Evolutionary conservation across 2,113 vertebrate species (phyloP), one percentile per base, ranked within the genome.

Genomic region (Otus sunia): DNA sequence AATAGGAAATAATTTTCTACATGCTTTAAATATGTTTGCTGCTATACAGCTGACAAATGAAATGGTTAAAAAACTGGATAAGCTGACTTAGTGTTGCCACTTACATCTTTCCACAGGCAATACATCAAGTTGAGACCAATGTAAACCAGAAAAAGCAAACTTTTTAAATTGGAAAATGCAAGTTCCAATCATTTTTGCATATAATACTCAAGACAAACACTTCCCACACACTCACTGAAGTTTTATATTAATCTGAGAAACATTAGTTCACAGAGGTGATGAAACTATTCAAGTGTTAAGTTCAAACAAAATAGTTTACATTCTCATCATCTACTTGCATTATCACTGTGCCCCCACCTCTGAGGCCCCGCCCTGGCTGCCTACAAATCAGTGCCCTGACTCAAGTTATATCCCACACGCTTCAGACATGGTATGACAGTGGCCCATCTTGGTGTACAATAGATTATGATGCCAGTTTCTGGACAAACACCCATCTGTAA

Each of bases 341-440:
- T 62, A 45, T n/a, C 69, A 32, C 77, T 66, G 49, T 69, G 45
- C 55, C 76, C 69, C 58, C 41, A 58, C 17, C 63, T 29, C 81
- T 3, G 37, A 56, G n/a, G n/a, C 11, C 11, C 20, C 39, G 39
- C 19, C 53, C 30, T 56, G 58, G 68, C 55, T 81, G 84, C 62
- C 84, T 47, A 23, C 26, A 67, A 41, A 71, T 16, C 72, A 53
- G 27, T n/a, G 17, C 15, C 49, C 58, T 13, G 20, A 32, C 12
- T 15, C 55, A 22, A 25, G 26, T 45, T n/a, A 10, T 6, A 10
- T 3, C 49, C 53, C 58, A 69, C 32, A 30, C 2, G 2, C 32
- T 58, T 55, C 37, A 59, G 9, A 11, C 18, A 27, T 4, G 0
- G 0, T 11, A 5, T 20, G n/a, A 30, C 43, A 62, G 7, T 1